Evolutionary conservation across 2,888 invertebrate species (phyloP).

Genomic region (Tetropium fuscum): DNA sequence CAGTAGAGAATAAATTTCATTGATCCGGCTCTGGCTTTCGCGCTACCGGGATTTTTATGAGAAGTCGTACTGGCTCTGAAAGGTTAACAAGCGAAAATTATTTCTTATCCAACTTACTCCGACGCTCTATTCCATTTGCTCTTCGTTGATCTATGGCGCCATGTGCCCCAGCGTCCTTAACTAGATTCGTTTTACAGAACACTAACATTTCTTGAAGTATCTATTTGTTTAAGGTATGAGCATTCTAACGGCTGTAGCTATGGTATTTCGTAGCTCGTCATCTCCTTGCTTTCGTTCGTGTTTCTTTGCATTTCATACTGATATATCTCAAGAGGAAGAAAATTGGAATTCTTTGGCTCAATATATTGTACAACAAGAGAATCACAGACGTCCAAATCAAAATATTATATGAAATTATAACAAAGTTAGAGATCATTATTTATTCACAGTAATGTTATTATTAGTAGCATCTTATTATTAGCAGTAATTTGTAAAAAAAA

Average conservation of each 20-base stretch:
- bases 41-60: slow-evolving; percentile 8
- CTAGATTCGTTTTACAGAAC: slow-evolving; percentile 11
- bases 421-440: too few species aligned
- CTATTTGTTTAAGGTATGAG: slow-evolving; percentile 6
- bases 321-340: too few species aligned
- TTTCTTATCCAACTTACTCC: slow-evolving; percentile 17
- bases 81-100: slow-evolving; percentile 25
- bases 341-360: too few species aligned
- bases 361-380: too few species aligned
- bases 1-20: not conserved
- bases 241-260: not conserved
- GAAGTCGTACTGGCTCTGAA: slow-evolving; percentile 1
- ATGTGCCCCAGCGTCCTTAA: slow-evolving; percentile 1
- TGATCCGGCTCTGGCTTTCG: not conserved
- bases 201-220: not conserved
- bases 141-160: slow-evolving; percentile 11
- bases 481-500: too few species aligned
- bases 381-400: too few species aligned
- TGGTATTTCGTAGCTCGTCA: too few species aligned
- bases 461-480: too few species aligned
- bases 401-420: too few species aligned
- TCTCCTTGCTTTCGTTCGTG: too few species aligned
- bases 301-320: too few species aligned
- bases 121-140: slow-evolving; percentile 13
- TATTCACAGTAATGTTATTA: too few species aligned